Conservation (phyloP, 30 jellyfish, hydroid and myxozoan genomes). For the Mastigias papua region DNA sequence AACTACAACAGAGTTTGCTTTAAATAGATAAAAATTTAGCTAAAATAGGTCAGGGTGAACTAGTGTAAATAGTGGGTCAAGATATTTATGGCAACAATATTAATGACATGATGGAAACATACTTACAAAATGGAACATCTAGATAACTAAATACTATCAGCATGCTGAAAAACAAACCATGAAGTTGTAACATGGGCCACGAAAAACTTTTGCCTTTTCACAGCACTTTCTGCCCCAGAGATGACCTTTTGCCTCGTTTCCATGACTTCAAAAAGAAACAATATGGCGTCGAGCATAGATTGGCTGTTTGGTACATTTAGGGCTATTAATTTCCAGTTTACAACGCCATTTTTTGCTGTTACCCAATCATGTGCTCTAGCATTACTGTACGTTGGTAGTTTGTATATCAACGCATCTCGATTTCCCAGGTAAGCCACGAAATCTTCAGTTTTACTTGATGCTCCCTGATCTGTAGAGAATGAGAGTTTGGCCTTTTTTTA, state of each 20-base stretch:
- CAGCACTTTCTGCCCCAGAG: background rate
- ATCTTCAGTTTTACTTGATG: background rate
- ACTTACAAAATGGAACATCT: too few relatives aligned
- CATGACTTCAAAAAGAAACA: background rate
- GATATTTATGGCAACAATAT: too few relatives aligned
- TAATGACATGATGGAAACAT: too few relatives aligned
- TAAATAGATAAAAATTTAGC: too few relatives aligned
- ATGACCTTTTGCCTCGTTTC: background rate
- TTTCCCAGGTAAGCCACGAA: conserved; percentile 47
- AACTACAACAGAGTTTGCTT: too few relatives aligned
- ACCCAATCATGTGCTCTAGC: conserved; percentile 52
- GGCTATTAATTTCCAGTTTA: conserved; percentile 16
- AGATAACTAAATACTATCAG: too few relatives aligned
- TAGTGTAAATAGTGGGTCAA: too few relatives aligned
- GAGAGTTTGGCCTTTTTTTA: background rate
- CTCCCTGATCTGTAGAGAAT: too few relatives aligned
- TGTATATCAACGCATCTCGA: conserved; percentile 70
- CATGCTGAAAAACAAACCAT: too few relatives aligned
- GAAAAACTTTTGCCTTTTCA: too few relatives aligned
- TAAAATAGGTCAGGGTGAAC: too few relatives aligned
- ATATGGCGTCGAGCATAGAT: background rate
- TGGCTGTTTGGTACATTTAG: background rate
- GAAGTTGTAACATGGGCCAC: too few relatives aligned
- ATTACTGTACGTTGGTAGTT: conserved; percentile 81
- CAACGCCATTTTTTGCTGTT: conserved; percentile 36